Base-by-base conservation (phyloP, 2,888 invertebrate genomes). In the Parapristionchus giblindavisi region DNA sequence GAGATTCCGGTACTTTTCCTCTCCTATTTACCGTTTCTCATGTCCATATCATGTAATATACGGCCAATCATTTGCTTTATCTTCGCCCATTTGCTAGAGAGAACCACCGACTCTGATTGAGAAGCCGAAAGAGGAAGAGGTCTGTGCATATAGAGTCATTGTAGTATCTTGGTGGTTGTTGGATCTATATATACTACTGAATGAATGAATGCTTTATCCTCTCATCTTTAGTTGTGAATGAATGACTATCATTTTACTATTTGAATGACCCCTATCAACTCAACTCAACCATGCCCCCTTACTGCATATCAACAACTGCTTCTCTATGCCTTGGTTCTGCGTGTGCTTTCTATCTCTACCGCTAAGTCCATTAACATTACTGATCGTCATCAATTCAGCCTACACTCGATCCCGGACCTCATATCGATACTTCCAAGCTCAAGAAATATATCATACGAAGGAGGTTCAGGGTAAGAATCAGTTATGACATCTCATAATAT, bases 401-500 rank as follows among this genome's bases (percentile, higher is more conserved):
- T 1, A n/a, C 61, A 8, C 34, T 80, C 27, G 68, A 75, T 38
- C 78, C 77, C 63, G 81, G 79, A 54, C 78, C 80, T 5, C 79
- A 77, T 51, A 77, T 87, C 63, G 82, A 84, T 75, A 83, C 83
- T 21, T 80, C 78, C n/a, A 84, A 83, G 75, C 77, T 85, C 75
- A 81, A 79, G 77, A 75, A 78, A 52, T 87, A 87, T 77, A 83
- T 86, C 54, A 79, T 82, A 56, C 81, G 81, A 65, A 79, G 85
- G 75, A 81, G 81, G 56, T 87, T 87, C 79, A 76, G 87, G 75
- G 85, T 85, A 74, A 75, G 81, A 77, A n/a, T n/a, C n/a, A n/a
- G n/a, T n/a, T n/a, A n/a, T n/a, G n/a, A n/a, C n/a, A n/a, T n/a
- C n/a, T n/a, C n/a, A n/a, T n/a, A n/a, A n/a, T n/a, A n/a, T n/a